Evolutionary conservation across 2,113 vertebrate genomes (phyloP).

Genomic region (Empidonax alnorum): DNA sequence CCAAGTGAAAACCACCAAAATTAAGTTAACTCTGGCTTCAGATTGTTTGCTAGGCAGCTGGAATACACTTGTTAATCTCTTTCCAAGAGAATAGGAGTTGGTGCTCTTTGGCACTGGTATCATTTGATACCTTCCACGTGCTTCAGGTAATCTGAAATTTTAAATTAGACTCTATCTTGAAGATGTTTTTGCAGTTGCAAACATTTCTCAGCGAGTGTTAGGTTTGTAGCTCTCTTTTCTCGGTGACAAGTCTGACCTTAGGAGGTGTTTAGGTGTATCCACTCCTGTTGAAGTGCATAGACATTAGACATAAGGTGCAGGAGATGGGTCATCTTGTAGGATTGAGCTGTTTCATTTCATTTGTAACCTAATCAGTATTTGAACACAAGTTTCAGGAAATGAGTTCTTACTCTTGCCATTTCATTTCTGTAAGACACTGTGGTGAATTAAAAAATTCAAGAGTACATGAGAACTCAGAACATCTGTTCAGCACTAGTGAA

Average conservation of each 20-base stretch:
- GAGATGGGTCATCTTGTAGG: background rate
- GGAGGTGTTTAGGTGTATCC: background rate
- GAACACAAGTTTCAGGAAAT: background rate
- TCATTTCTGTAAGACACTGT: background rate
- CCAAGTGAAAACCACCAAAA: background rate
- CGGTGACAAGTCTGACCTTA: background rate
- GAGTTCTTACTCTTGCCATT: background rate
- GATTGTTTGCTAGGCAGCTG: background rate
- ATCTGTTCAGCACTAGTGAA: background rate
- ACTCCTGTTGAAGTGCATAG: background rate
- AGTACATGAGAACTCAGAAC: background rate
- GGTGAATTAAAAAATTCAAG: background rate
- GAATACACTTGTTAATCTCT: background rate
- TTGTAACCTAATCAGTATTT: background rate
- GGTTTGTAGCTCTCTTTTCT: background rate
- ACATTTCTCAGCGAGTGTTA: background rate
- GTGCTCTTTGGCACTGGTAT: background rate
- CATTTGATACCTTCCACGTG: background rate
- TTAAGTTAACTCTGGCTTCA: background rate
- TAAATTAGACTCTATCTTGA: background rate
- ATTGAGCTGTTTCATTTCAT: background rate
- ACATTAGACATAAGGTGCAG: background rate
- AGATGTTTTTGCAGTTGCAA: background rate
- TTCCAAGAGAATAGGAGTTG: background rate
- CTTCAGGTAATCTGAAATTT: background rate